Conservation (phyloP, 2,888 invertebrate species). For the Drosophila multiciliata region DNA sequence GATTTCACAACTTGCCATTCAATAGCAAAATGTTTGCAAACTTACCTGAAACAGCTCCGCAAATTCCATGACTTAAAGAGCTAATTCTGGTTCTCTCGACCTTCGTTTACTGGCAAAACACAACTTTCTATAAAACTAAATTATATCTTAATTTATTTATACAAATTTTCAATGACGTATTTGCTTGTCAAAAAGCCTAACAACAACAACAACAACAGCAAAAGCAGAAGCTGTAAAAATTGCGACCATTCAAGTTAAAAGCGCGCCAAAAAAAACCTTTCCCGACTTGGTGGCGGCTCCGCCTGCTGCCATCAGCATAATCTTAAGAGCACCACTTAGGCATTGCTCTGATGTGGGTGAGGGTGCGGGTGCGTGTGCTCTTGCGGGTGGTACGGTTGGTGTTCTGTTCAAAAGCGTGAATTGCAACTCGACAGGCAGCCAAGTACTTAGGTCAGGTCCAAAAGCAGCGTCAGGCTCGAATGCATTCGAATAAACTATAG, state of each 20-base stretch:
- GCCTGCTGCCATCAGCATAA: slow-evolving; percentile 75
- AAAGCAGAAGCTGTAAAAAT: slow-evolving; percentile 17
- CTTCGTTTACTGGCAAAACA: slow-evolving; percentile 32
- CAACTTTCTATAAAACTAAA: slow-evolving; percentile 15
- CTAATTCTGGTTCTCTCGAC: slow-evolving; percentile 13
- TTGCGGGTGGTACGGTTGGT: slow-evolving; percentile 12
- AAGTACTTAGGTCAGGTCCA: slow-evolving; percentile 72
- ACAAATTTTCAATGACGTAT: slow-evolving; percentile 60
- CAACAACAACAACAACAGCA: slow-evolving; percentile 18
- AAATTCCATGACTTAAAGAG: slow-evolving; percentile 11
- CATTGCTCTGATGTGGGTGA: slow-evolving; percentile 6
- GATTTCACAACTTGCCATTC: background rate
- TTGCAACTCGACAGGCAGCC: slow-evolving; percentile 34
- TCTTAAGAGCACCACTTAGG: slow-evolving; percentile 74
- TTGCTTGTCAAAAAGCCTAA: slow-evolving; percentile 53
- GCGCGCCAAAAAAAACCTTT: slow-evolving; percentile 60
- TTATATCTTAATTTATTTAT: slow-evolving; percentile 2
- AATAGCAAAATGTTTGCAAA: background rate
- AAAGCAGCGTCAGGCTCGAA: slow-evolving; percentile 67
- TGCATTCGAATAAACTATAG: slow-evolving; percentile 81
- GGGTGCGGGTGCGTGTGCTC: slow-evolving; percentile 3
- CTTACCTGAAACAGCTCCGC: slow-evolving; percentile 8
- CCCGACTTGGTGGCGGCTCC: slow-evolving; percentile 1
- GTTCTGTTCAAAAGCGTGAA: slow-evolving; percentile 55
- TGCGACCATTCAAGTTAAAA: slow-evolving; percentile 62